These are phyloP conservation scores for Yoshiicerus persimilis DNA, from an alignment of 1,140 invertebrate genomes.

Conservation along the genomic window DNA sequence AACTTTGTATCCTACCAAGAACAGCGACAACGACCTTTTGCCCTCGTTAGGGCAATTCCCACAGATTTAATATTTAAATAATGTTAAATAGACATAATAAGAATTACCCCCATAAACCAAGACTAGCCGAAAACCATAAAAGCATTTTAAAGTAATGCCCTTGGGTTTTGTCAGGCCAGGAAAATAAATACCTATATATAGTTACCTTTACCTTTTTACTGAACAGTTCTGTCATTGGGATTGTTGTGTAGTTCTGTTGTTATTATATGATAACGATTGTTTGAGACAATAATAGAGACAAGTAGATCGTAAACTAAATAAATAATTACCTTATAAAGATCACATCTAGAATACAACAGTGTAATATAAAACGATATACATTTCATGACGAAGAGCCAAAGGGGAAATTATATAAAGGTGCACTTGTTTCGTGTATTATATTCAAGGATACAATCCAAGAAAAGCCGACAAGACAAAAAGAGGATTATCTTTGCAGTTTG, in stretches of 20 bases:
- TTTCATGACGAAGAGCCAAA: background rate
- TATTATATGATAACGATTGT: background rate
- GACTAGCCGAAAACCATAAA: background rate
- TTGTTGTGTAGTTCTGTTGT: background rate
- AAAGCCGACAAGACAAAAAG: constrained; percentile 11
- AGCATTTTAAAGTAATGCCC: background rate
- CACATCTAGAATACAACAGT: background rate
- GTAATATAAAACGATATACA: background rate
- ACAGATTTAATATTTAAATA: background rate
- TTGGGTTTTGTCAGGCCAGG: background rate
- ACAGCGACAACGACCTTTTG: background rate
- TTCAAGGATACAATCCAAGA: background rate
- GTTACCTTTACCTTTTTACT: no score
- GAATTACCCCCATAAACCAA: background rate
- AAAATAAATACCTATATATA: background rate
- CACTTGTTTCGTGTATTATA: background rate
- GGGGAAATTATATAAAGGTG: background rate
- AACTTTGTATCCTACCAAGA: background rate
- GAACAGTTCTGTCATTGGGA: background rate
- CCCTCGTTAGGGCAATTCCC: background rate
- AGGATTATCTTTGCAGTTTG: background rate
- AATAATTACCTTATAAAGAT: constrained; percentile 7
- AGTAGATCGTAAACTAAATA: background rate
- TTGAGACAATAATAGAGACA: background rate
- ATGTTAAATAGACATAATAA: background rate